Evolutionary conservation across 2,888 invertebrate species (phyloP), one percentile per base, ranked within the genome.

Genomic region (Byasa hedistus): DNA sequence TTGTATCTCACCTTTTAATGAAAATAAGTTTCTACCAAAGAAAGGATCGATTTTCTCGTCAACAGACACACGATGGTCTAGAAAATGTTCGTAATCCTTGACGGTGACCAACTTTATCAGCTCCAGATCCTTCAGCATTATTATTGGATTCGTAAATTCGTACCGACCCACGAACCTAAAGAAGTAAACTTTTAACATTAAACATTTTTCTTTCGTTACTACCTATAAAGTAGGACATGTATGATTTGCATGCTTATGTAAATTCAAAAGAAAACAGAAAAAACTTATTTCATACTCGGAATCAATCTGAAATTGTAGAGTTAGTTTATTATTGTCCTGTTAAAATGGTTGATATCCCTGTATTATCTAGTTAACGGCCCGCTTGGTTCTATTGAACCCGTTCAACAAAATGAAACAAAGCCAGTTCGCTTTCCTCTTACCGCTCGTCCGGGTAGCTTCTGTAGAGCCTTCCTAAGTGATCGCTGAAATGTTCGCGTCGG

Each of bases 61-160:
- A 12, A 87, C 73, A 1, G 84, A 52, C 8, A 74, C 69, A 0
- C 84, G 80, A 74, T 91, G 92, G 72, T 93, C 92, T 0, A 85
- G 66, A 71, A 93, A 93, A 71, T 91, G 78, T 64, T 92, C 92
- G 56, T 93, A 93, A 70, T 93, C 92, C 68, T 92, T 93, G 2
- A 93, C 82, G 0, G 88, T 78, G 3, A 93, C 79, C 69, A 81
- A 84, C 72, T 92, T 92, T 0, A 92, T 69, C 10, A 92, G 60
- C 15, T 92, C 90, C 0, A 89, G 77, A 72, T 92, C 92, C 12
- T 81, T 79, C 3, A 93, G 68, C 51, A 89, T 69, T 0, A 88
- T 22, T 4, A 83, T 57, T 0, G 90, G 91, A 0, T 70, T 79
- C 0, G 82, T 69, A 23, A 91, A 81, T 71, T 91, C 89, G 63